Conservation (phyloP, 2,113 vertebrate species). For the Cyprinus carpio region DNA sequence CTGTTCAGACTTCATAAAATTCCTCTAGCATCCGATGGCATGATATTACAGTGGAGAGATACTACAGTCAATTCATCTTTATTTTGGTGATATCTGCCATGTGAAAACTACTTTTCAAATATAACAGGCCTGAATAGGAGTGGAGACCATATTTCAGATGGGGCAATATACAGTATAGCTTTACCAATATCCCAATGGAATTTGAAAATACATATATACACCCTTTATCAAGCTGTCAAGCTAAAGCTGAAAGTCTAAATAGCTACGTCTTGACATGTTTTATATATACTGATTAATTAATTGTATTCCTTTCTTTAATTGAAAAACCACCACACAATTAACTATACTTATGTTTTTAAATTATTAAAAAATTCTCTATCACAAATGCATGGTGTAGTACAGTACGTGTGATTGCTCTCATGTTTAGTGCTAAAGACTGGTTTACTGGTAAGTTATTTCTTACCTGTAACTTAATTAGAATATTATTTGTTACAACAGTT, state of each 20-base stretch:
- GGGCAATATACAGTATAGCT: background rate
- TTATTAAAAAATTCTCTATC: no score
- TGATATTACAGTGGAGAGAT: constrained; percentile 57
- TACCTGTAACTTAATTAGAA: no score
- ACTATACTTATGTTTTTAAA: no score
- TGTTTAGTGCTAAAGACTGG: no score
- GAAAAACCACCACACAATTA: background rate
- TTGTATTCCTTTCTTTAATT: background rate
- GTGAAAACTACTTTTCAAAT: constrained; percentile 28
- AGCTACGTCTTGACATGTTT: no score
- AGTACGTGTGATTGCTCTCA: no score
- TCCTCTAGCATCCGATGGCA: constrained; percentile 56
- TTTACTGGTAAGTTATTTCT: no score
- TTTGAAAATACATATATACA: no score
- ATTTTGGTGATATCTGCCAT: constrained; percentile 13
- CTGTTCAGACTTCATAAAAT: constrained; percentile 61
- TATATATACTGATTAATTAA: background rate
- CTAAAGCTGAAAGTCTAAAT: background rate
- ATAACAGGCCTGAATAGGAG: background rate
- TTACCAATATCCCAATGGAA: background rate
- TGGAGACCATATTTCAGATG: background rate
- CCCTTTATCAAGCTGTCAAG: background rate
- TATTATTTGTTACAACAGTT: no score
- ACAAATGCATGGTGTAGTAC: no score
- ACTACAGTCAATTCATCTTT: constrained; percentile 35